Evolutionary conservation across 1,140 invertebrate genomes (phyloP).

Genomic region (Anastatus disparis): DNA sequence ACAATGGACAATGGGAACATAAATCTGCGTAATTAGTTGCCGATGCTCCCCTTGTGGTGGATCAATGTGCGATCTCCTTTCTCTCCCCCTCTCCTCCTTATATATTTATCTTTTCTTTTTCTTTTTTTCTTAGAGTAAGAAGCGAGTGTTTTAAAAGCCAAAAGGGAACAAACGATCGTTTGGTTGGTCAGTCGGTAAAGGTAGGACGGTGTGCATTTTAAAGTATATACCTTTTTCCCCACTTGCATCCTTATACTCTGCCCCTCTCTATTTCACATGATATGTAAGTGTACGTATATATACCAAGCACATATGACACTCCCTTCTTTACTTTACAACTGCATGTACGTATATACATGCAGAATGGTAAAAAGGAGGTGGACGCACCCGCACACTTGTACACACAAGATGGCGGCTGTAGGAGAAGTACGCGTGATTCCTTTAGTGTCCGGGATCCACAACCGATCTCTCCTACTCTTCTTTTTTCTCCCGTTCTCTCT

Average conservation of each 20-base stretch:
- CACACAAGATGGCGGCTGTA: slow-evolving; percentile 16
- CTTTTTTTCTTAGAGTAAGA: too few species aligned
- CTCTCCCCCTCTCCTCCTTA: slow-evolving; percentile 38
- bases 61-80: slow-evolving; percentile 67
- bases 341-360: too few species aligned
- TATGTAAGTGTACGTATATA: too few species aligned
- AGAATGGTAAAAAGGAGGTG: slow-evolving; percentile 51
- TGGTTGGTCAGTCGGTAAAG: slow-evolving; percentile 63
- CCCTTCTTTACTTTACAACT: slow-evolving; percentile 45
- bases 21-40: slow-evolving; percentile 77
- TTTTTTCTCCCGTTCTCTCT: slow-evolving; percentile 13
- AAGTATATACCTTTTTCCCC: slow-evolving; percentile 54
- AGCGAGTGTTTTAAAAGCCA: slow-evolving; percentile 27
- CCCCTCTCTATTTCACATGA: neutral
- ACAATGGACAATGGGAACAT: slow-evolving; percentile 75
- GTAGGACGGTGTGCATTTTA: slow-evolving; percentile 60
- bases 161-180: slow-evolving; percentile 63
- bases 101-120: neutral
- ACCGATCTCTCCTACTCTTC: slow-evolving; percentile 2
- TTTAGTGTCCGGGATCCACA: neutral
- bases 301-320: slow-evolving; percentile 52
- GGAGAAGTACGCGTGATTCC: neutral
- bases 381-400: slow-evolving; percentile 47
- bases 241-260: neutral
- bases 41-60: slow-evolving; percentile 65